Base-by-base conservation (phyloP, 2,797 vertebrate genomes). In the Microctenopoma steveboyesi region DNA sequence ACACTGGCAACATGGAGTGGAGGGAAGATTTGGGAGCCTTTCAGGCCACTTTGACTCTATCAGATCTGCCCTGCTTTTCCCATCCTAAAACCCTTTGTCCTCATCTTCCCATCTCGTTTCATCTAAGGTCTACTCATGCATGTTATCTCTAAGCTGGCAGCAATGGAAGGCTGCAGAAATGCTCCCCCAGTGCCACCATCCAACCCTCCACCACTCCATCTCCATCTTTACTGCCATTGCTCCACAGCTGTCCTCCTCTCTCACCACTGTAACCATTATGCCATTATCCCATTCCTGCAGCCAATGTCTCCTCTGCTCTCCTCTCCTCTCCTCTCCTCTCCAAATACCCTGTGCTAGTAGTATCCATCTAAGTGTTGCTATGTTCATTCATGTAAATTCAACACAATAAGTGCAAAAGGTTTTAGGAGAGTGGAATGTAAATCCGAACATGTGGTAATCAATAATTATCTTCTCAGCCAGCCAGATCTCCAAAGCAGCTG, bases 81-180 rank as follows among this genome's bases (percentile, higher is more conserved):
- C 70, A 63, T 65, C 81, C 69, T 77, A 15, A 15, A 47, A 18
- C 18, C 66, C 72, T 70, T 80, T 80, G 59, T 74, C 66, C 79
- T 79, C 87, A 82, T 84, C 83, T 74, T 65, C 67, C 86, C 78
- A 85, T 86, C 86, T 81, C 79, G 70, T 85, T 83, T 87, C 84
- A 89, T 81, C 85, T 80, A 72, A 85, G 79, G 79, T 86, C 79
- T 79, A 75, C 86, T 90, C 84, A 88, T 82, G 86, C 88, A 88
- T 91, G 87, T 92, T 89, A 90, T 91, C 89, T 79, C 89, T 86
- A 65, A 82, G 81, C 81, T 88, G 90, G 84, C 85, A 90, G 88
- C 77, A 72, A 80, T 72, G 79, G 87, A 83, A 83, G 82, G 82
- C 70, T 81, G 76, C 74, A 74, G 83, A 83, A 88, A 90, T 6